Base-by-base conservation (phyloP, 2,113 vertebrate genomes). In the Actinemys pallida region DNA sequence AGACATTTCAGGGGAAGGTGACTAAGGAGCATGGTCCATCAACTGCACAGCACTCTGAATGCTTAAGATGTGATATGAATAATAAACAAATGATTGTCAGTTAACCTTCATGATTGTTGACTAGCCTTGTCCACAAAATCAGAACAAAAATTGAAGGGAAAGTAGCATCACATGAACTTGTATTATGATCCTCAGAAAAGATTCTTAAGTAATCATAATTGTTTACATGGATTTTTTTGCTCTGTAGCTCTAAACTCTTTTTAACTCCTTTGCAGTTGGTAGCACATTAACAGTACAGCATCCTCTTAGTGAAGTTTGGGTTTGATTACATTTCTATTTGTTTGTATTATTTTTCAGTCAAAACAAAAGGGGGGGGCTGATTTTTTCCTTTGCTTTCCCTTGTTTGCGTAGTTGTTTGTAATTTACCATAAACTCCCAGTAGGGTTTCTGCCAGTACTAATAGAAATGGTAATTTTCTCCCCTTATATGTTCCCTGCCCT, bases 21-120 rank as follows among this genome's bases (percentile, higher is more conserved):
- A 4, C 31, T 6, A 81, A 2, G 0, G 29, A 22, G 5, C 87
- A 1, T 81, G 0, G 84, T 8, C 27, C 76, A 0, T 53, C 86
- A 0, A 20, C 31, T 45, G 39, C 47, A 0, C 87, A 3, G 3
- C 20, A 0, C 0, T 9, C 57, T 29, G 4, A 0, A 20, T n/a
- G 82, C 90, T 88, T 1, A 0, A 1, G 89, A 84, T 82, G 1
- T 50, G 1, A 0, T 25, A 0, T 54, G 4, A 12, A 22, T 88
- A 87, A 0, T 8, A 4, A 52, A 59, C 45, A 62, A 65, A 35
- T n/a, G 3, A 0, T 1, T 35, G 49, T 8, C 35, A 0, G 29
- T 53, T 19, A 49, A 8, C 31, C 76, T 54, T 16, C 57, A 0
- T 2, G 0, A 45, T 10, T 2, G 25, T 10, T 42, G 5, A 2